Base-by-base conservation (phyloP, 64 coral and sea anemone genomes). In the Stichodactyla mertensii region DNA sequence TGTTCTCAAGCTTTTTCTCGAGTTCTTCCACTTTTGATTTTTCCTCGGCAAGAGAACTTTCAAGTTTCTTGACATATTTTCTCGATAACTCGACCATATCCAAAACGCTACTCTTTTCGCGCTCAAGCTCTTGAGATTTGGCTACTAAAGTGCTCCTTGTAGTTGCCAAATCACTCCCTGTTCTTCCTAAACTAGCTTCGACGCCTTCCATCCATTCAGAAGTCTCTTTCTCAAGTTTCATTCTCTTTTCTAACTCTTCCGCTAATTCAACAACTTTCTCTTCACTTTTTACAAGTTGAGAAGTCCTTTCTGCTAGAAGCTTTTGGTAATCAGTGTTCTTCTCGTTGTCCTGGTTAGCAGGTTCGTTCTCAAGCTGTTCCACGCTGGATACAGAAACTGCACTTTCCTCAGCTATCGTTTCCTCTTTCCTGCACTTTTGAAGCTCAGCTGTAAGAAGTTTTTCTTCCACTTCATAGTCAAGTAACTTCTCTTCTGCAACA, bases 221-320 rank as follows among this genome's bases (percentile, higher is more conserved):
- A 52, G 89, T 78, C 61, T 92, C 88, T 87, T 99, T 52, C 56
- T 99, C 97, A 24, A 99, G 79, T 18, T 92, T 88, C 6, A 95
- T 53, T 61, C 90, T 87, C 16, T 90, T 89, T 55, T 89, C 90
- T n/a, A 99, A 85, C 51, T 99, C 97, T 77, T 99, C 93, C 20
- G 93, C 93, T 16, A 99, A 64, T 71, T 92, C 85, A 16, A 99
- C 58, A 12, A 99, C 93, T 28, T 93, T 93, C 51, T 97, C 57
- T 77, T 97, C 94, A 15, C 94, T 97, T 18, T 18, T 27, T 52
- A 90, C 82, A 59, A 97, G 88, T 70, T 90, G 79, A 12, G 77
- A 87, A 52, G 89, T 97, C 57, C 70, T 93, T 61, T 97, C 88
- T 16, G 57, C 80, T 3, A 92, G 55, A 51, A 88, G 60, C 45